Evolutionary conservation across 1,140 invertebrate genomes (phyloP), one percentile per base, ranked within the genome.

Genomic region (Caerostris extrusa): DNA sequence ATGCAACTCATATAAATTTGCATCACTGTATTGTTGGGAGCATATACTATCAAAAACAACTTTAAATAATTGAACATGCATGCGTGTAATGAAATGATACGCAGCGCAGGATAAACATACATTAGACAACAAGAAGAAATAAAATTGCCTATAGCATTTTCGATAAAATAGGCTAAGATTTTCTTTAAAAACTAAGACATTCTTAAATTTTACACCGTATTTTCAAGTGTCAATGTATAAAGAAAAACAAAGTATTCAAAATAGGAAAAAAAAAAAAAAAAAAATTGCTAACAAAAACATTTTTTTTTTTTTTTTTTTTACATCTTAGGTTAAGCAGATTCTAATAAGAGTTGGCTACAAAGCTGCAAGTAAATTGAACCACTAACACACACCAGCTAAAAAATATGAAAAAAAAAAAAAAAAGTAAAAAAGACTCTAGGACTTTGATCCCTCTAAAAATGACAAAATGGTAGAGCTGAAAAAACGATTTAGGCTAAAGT

Each of bases 401-500:
- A 87, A 87, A 34, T 34, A 34, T 34, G 34, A 34, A 34, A 34
- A 34, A n/a, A n/a, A n/a, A n/a, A n/a, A n/a, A n/a, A n/a, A n/a
- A 34, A 34, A 34, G 34, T 34, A 34, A 34, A 34, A 34, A 34
- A 34, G 34, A 87, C 10, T 50, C 5, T 10, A 14, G 56, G 67
- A 90, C 67, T 90, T 90, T 55, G 34, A 90, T 69, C 64, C 87
- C 53, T 90, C 64, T 71, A 55, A 71, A 56, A 71, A 90, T 90
- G 67, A 90, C 71, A 90, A 90, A 90, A 64, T 71, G 50, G 17
- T 19, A 56, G 64, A 61, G 55, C 56, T 90, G 71, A 90, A 71
- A 90, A 69, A 71, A 55, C 61, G 55, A 69, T 90, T 90, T 69
- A 71, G 61, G 53, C 61, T 71, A 64, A 71, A 90, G 87, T 90